A percentile compares a stretch with the other conserved stretches of the same genome.
Conservation (phyloP, 2,797 vertebrate species). For the Sebastes trivittatus region DNA sequence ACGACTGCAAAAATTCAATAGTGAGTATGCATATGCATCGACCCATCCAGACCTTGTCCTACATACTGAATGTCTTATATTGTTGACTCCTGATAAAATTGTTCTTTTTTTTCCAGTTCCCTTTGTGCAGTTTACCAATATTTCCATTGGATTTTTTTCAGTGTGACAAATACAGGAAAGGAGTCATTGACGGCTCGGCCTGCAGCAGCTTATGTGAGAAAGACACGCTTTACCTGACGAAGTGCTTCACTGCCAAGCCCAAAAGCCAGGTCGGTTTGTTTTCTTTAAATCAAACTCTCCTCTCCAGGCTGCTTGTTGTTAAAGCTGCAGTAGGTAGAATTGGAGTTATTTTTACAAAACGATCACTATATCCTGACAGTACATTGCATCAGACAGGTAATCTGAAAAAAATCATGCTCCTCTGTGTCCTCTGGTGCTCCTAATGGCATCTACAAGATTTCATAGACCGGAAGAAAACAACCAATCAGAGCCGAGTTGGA, state of each 20-base stretch:
- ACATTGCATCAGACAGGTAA: too few relatives aligned
- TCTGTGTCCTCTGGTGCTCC: too few relatives aligned
- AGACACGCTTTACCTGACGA: conserved; percentile 93
- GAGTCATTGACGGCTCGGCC: conserved; percentile 94
- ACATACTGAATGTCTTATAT: not conserved
- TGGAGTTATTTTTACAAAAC: too few relatives aligned
- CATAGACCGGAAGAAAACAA: too few relatives aligned
- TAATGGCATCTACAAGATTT: too few relatives aligned
- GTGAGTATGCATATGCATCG: conserved; percentile 72
- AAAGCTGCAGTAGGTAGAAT: not conserved
- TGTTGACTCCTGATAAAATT: not conserved
- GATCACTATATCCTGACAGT: too few relatives aligned
- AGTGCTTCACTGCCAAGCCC: conserved; percentile 92
- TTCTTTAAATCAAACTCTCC: not conserved
- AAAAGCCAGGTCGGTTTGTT: conserved; percentile 88
- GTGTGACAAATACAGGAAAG: conserved; percentile 96
- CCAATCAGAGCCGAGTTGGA: too few relatives aligned
- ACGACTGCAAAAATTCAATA: conserved; percentile 94
- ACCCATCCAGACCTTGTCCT: not conserved
- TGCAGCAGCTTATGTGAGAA: conserved; percentile 96
- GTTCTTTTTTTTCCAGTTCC: not conserved
- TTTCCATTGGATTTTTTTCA: conserved; percentile 62
- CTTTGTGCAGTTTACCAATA: not conserved
- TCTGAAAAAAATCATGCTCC: too few relatives aligned
- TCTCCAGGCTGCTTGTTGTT: not conserved